Base-by-base conservation (phyloP, 2,888 invertebrate species). In the Erannis defoliaria region DNA sequence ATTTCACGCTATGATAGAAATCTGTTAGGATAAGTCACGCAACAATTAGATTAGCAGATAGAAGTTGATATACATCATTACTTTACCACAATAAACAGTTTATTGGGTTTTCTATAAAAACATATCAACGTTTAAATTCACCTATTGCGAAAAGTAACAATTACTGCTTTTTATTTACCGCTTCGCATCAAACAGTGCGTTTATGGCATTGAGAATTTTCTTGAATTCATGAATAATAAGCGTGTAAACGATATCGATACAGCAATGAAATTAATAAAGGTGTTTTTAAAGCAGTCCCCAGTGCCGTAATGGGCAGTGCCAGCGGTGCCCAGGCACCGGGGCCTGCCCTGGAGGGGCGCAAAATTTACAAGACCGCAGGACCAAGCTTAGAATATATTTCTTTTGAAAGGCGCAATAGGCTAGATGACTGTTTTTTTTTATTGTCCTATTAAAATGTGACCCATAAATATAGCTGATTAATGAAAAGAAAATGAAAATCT, bases 1-100 rank as follows among this genome's bases (percentile, higher is more conserved):
- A 55, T 60, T 66, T 56, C 62, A 69, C 61, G 64, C 58, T 62
- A 49, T 50, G 42, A 55, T 64, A 66, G 62, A 68, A 66, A 66
- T 64, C 55, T 46, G 23, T 38, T 35, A 5, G 29, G 29, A 31
- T 45, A 55, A 49, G 62, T 66, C 66, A 66, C 68, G 66, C 64
- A 50, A 68, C 54, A 19, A 5, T 38, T 5, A 16, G 8, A n/a
- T 8, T 18, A n/a, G 29, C 26, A 50, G 9, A n/a, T 14, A 23
- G 5, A 35, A 14, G 8, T n/a, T 43, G 2, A 5, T 12, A 42
- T 6, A 31, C 21, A n/a, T 10, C 40, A 12, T n/a, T 35, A 42
- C 58, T 58, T 37, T 46, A 19, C 38, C 46, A 26, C 23, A 51
- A 38, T 58, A 31, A 33, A 10, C 4, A 40, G 31, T 33, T 49